Percentiles rank a stretch among this genome's conserved stretches.
Evolutionary conservation across 2,888 invertebrate genomes (phyloP).

Genomic region (Hecatera dysodea): DNA sequence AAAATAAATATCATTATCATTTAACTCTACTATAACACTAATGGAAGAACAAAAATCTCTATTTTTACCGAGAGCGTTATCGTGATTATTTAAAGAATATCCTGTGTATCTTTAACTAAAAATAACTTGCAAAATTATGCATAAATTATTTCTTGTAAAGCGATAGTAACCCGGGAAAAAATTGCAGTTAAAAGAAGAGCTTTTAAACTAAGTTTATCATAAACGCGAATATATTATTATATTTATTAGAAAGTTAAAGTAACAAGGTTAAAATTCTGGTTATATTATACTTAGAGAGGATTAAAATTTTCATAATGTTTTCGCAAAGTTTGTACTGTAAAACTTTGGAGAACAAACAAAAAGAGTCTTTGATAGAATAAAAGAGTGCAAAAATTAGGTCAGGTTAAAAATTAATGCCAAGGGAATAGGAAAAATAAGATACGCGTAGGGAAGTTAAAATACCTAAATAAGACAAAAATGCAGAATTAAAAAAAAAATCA

Average conservation of each 20-base stretch:
- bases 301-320: conserved; percentile 39
- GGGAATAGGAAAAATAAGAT: background rate
- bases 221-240: conserved; percentile 43
- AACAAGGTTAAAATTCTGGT: conserved; percentile 24
- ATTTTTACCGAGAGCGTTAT: background rate
- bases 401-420: background rate
- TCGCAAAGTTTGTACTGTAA: conserved; percentile 16
- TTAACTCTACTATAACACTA: background rate
- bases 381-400: conserved; percentile 1
- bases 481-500: too few relatives aligned
- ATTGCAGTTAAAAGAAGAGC: conserved; percentile 48
- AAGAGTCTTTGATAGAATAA: background rate
- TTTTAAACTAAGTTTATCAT: conserved; percentile 59
- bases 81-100: conserved; percentile 2
- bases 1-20: too few relatives aligned
- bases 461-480: too few relatives aligned
- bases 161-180: conserved; percentile 33
- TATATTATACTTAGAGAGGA: conserved; percentile 25
- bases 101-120: background rate
- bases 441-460: background rate
- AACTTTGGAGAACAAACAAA: conserved; percentile 15
- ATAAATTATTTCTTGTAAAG: conserved; percentile 13
- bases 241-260: conserved; percentile 43
- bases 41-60: background rate
- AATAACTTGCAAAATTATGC: background rate